These are phyloP conservation scores for Echinometra lucunter DNA, from an alignment of 53 echinoderm and acorn worm genomes.

Conservation along the genomic window DNA sequence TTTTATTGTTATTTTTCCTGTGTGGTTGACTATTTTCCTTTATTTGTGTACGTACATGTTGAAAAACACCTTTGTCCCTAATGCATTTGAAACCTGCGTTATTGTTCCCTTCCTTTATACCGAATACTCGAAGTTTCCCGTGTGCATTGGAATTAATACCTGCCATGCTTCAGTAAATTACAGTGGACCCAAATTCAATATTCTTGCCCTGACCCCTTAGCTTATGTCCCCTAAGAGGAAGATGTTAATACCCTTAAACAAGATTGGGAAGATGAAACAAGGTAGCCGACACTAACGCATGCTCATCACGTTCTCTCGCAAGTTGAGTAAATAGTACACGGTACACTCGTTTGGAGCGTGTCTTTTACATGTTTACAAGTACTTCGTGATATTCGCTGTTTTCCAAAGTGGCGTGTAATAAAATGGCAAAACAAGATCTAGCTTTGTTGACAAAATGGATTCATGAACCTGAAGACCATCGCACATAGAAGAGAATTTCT, in stretches of 20 bases:
- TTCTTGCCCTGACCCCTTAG: background rate
- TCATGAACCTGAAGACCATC: background rate
- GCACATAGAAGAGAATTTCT: background rate
- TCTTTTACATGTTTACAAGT: background rate
- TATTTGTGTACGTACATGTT: too few species aligned
- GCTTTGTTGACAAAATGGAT: background rate
- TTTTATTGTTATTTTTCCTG: too few species aligned
- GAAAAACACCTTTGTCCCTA: too few species aligned
- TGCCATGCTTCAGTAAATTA: background rate
- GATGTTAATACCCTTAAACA: constrained; percentile 28
- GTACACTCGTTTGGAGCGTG: background rate
- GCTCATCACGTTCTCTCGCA: background rate
- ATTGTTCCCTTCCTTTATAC: too few species aligned
- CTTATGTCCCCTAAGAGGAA: background rate
- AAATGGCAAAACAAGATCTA: background rate
- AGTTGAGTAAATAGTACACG: constrained; percentile 26
- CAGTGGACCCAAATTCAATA: background rate
- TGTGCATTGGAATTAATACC: background rate
- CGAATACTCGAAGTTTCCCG: background rate
- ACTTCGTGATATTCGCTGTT: background rate
- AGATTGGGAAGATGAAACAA: background rate
- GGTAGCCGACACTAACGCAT: background rate
- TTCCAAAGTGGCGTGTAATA: background rate
- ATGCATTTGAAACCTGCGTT: too few species aligned
- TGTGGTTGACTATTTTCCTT: too few species aligned